Evolutionary conservation across 2,113 vertebrate species (phyloP).

Genomic region (Chionomys nivalis): DNA sequence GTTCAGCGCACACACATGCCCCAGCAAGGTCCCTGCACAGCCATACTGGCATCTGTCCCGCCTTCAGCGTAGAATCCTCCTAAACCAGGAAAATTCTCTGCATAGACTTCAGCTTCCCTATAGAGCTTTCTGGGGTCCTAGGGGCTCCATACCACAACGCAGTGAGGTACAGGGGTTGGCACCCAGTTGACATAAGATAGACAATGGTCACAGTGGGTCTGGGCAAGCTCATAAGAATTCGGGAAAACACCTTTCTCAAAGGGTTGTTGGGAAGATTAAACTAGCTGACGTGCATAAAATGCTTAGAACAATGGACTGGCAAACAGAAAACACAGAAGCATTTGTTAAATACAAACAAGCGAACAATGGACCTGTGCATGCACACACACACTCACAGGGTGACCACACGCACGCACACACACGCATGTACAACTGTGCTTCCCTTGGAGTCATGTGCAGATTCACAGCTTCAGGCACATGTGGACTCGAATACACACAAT

Average conservation of each 20-base stretch:
- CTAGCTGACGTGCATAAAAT: not conserved
- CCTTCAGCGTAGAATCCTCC: not conserved
- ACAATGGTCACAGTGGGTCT: not conserved
- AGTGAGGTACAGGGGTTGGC: not conserved
- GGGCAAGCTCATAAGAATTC: not conserved
- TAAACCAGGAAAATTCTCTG: not conserved
- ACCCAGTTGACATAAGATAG: not conserved
- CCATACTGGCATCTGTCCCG: not conserved
- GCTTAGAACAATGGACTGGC: not conserved
- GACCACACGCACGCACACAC: not conserved
- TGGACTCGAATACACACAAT: not conserved
- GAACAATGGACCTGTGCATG: not conserved
- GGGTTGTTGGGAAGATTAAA: not conserved
- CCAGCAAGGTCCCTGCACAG: not conserved
- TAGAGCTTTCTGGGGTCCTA: not conserved
- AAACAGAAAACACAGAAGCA: not conserved
- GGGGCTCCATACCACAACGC: accelerated
- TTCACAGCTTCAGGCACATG: not conserved
- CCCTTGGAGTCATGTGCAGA: not conserved
- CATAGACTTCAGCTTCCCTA: not conserved
- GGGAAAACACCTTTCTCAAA: not conserved
- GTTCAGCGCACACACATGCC: not conserved
- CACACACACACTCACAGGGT: not conserved
- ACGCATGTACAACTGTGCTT: not conserved
- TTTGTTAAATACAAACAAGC: not conserved